Conservation (phyloP, 2,888 invertebrate species). For the Electrophaes corylata region DNA sequence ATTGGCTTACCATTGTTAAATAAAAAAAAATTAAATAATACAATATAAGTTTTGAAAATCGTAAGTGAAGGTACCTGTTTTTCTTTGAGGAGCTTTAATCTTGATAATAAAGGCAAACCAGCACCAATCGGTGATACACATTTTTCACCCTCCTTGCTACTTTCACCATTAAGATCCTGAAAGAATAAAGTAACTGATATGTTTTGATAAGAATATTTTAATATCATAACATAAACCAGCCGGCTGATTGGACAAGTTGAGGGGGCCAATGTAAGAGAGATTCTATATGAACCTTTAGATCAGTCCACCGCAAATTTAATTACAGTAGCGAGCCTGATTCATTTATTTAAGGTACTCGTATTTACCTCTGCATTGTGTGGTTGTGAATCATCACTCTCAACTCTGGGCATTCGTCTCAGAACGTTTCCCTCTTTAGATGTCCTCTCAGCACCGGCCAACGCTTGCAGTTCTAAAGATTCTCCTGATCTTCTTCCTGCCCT, state of each 20-base stretch:
- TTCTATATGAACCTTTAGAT: too few species aligned
- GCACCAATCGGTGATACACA: conserved; percentile 91
- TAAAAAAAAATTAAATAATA: neutral
- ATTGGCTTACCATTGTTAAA: too few species aligned
- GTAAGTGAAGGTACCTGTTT: conserved; percentile 83
- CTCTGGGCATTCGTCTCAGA: conserved; percentile 89
- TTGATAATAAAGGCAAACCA: conserved; percentile 90
- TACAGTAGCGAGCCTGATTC: neutral
- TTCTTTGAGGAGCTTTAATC: conserved; percentile 92
- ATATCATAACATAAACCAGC: too few species aligned
- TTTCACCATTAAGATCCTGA: conserved; percentile 75
- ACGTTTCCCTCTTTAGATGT: conserved; percentile 77
- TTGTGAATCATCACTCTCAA: conserved; percentile 89
- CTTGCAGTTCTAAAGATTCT: conserved; percentile 86
- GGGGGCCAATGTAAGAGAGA: too few species aligned
- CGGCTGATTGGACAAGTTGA: too few species aligned
- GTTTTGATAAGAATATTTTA: too few species aligned
- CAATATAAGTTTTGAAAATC: too few species aligned
- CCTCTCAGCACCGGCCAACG: conserved; percentile 69
- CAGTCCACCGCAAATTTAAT: neutral
- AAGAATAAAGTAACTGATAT: too few species aligned
- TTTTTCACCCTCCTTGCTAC: conserved; percentile 83
- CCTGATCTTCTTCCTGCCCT: conserved; percentile 83
- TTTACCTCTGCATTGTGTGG: conserved; percentile 64
- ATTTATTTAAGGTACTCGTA: neutral